Conservation (phyloP, 2,113 vertebrate species). For the Mormyrus iriodes region DNA sequence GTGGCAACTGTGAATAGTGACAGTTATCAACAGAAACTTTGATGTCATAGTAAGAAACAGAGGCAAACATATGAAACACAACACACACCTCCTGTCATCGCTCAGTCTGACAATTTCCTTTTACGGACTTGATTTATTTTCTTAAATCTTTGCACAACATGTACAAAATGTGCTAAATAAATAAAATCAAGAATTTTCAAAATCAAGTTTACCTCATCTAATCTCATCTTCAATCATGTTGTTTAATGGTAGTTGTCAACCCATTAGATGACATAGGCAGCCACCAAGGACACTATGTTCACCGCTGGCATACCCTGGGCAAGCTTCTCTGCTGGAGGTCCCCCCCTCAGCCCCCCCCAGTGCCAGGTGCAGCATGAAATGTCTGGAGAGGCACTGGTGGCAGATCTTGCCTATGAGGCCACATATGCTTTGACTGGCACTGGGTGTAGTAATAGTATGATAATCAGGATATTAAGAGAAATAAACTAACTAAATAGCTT, state of each 20-base stretch:
- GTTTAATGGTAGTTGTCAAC: not conserved
- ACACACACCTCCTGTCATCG: not conserved
- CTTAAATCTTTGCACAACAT: not conserved
- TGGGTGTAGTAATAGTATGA: not conserved
- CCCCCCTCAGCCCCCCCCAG: not conserved
- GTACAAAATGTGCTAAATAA: not conserved
- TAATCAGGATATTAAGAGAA: not conserved
- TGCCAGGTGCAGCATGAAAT: not conserved
- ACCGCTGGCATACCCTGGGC: not conserved
- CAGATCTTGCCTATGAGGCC: no score
- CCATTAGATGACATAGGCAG: not conserved
- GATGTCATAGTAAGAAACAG: slow-evolving; percentile 10
- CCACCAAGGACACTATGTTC: not conserved
- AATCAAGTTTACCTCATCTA: not conserved
- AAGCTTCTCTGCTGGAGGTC: not conserved
- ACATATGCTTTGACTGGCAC: not conserved
- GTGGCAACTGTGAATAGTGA: slow-evolving; percentile 5
- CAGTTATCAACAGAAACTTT: slow-evolving; percentile 5
- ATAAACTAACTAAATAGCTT: not conserved
- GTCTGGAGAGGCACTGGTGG: not conserved
- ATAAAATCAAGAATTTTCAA: not conserved
- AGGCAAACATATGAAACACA: slow-evolving; percentile 8
- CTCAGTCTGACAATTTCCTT: not conserved
- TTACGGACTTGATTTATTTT: not conserved
- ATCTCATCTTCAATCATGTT: not conserved